phyloP scores from a whole-genome alignment of 2,113 vertebrate genomes.

The Eleginops maclovinus region DNA sequence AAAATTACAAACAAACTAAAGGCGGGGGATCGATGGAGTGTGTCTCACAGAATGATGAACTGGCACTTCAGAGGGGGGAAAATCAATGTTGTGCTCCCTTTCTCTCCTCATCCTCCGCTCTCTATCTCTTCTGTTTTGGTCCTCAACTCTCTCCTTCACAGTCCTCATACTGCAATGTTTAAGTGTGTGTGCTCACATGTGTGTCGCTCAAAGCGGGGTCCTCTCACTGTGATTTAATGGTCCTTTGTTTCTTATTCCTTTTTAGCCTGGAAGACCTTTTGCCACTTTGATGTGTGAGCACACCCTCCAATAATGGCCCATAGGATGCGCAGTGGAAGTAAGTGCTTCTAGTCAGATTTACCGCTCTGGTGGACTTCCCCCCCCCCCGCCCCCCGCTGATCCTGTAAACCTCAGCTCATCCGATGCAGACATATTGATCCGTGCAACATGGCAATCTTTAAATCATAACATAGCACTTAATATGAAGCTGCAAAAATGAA shows the following conservation, averaged over 20 bases:
- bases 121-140: constrained; percentile 38
- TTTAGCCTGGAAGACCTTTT: constrained; percentile 75
- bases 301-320: constrained; percentile 74
- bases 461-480: constrained; percentile 48
- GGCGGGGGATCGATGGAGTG: constrained; percentile 79
- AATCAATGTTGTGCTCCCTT: constrained; percentile 79
- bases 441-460: constrained; percentile 41
- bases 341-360: constrained; percentile 81
- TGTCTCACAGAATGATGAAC: constrained; percentile 86
- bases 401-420: constrained; percentile 41
- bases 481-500: constrained; percentile 21
- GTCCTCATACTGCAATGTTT: constrained; percentile 43
- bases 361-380: constrained; percentile 42
- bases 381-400: constrained; percentile 17
- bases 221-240: constrained; percentile 72
- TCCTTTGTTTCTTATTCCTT: constrained; percentile 72
- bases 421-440: constrained; percentile 51
- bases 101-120: constrained; percentile 32
- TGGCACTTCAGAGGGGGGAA: constrained; percentile 81
- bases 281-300: constrained; percentile 79
- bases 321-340: constrained; percentile 80
- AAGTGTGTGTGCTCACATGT: constrained; percentile 28
- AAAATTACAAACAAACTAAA: constrained; percentile 87
- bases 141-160: constrained; percentile 51
- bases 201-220: constrained; percentile 23